phyloP scores from a whole-genome alignment of 2,113 vertebrate genomes.

The Orthonyx spaldingii region DNA sequence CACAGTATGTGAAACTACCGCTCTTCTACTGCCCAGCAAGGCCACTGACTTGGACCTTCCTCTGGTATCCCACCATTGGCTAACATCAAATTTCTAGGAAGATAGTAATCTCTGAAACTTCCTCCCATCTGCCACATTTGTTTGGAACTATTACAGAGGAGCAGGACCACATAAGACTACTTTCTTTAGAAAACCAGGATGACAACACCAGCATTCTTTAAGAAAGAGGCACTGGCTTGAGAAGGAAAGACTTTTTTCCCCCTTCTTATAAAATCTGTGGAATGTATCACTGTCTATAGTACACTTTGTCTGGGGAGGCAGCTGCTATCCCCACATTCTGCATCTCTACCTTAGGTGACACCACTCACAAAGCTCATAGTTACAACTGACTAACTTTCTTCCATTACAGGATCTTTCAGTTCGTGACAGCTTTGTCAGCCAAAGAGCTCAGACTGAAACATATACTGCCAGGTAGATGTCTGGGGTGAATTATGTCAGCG shows the following conservation, averaged over 20 bases:
- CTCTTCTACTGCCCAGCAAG: background rate
- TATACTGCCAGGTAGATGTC: slow-evolving; percentile 5
- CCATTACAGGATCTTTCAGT: background rate
- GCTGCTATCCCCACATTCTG: background rate
- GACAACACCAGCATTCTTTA: background rate
- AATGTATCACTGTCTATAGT: background rate
- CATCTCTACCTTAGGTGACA: background rate
- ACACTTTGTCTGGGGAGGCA: background rate
- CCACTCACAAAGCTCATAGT: background rate
- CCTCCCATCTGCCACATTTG: background rate
- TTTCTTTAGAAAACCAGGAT: background rate
- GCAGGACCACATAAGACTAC: accelerated
- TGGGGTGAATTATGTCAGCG: background rate
- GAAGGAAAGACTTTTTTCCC: background rate
- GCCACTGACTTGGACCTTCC: background rate
- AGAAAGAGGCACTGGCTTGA: background rate
- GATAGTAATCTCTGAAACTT: background rate
- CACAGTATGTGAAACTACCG: background rate
- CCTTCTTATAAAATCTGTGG: background rate
- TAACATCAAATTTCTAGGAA: background rate
- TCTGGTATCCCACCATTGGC: background rate
- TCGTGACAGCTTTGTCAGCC: slow-evolving; percentile 5
- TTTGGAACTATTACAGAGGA: background rate
- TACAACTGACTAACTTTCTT: slow-evolving; percentile 11
- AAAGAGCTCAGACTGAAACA: background rate